Evolutionary conservation across 35 echinoderm and acorn worm species (phyloP), one percentile per base, ranked within the genome.

Genomic region (Ophiothrix spiculata): DNA sequence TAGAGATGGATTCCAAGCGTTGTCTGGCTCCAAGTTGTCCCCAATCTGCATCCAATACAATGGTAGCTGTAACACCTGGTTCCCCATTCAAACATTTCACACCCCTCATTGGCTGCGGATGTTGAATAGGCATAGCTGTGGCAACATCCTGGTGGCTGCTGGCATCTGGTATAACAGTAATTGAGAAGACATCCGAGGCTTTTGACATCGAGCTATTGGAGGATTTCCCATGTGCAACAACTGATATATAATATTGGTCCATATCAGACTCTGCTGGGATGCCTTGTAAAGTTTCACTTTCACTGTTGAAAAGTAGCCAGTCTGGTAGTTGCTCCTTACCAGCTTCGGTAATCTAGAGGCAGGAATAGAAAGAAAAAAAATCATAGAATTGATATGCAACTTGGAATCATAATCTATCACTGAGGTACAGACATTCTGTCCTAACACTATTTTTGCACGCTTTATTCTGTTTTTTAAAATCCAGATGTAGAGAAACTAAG

Each of bases 11-110:
- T 38, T 81, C 40, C 31, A 94, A 77, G 31, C 92, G 86, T 33
- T 94, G 82, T 42, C 83, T 38, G 35, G 92, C 80, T 36, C 78
- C 39, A 38, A 99, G 56, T 39, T 88, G 79, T 17, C 89, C 90
- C 90, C 92, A 94, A 31, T 99, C 92, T 25, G 96, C 96, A 99
- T 99, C 96, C 6, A 99, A 89, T 45, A 99, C 85, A 78, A 99
- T 94, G 4, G 92, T 88, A 79, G 96, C 96, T 40, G 77, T 46
- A 39, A 93, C 89, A 36, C 81, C 92, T 40, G 92, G 64, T 37
- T 94, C 86, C 21, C 90, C 92, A 77, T 84, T 39, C 29, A 78
- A 69, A 49, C 96, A 99, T 37, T 76, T 78, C 6, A 88, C 86
- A 83, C 49, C 83, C n/a, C 80, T 83, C 16, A 77, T 32, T 28